A percentile compares a stretch with the other conserved stretches of the same genome.
phyloP scores from a whole-genome alignment of 2,113 vertebrate species.

The Bubalus kerabau region DNA sequence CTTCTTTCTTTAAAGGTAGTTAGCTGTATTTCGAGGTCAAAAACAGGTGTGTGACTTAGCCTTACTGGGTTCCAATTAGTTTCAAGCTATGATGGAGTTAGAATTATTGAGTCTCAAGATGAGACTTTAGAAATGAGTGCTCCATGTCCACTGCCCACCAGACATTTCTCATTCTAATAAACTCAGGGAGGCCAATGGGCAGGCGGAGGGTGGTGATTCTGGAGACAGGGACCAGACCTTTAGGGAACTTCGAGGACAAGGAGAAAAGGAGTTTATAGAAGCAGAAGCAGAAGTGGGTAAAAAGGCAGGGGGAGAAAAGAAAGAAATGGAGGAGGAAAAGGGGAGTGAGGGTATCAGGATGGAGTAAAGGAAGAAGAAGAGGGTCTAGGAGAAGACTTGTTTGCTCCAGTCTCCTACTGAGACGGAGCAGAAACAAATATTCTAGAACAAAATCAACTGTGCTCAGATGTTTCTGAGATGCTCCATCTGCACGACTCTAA shows the following conservation, averaged over 20 bases:
- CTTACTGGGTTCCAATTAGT: background rate
- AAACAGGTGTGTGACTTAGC: background rate
- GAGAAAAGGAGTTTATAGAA: background rate
- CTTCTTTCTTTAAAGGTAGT: background rate
- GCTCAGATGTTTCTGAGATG: background rate
- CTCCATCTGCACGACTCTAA: background rate
- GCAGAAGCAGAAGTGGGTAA: background rate
- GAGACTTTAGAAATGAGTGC: background rate
- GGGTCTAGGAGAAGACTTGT: background rate
- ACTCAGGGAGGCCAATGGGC: background rate
- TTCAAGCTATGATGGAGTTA: background rate
- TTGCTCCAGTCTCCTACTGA: background rate
- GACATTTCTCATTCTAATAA: background rate
- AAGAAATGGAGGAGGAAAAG: background rate
- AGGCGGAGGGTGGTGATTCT: no score
- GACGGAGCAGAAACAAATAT: background rate
- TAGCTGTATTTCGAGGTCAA: background rate
- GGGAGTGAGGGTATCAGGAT: background rate
- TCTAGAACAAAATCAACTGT: background rate
- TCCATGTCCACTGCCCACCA: background rate
- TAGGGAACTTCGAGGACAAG: background rate
- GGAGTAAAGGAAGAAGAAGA: background rate
- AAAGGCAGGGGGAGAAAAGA: background rate
- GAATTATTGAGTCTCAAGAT: background rate
- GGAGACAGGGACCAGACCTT: background rate